A percentile compares a stretch with the other conserved stretches of the same genome.
These are phyloP conservation scores for Bagarius yarrelli DNA, from an alignment of 2,113 vertebrate genomes.

Conservation along the genomic window DNA sequence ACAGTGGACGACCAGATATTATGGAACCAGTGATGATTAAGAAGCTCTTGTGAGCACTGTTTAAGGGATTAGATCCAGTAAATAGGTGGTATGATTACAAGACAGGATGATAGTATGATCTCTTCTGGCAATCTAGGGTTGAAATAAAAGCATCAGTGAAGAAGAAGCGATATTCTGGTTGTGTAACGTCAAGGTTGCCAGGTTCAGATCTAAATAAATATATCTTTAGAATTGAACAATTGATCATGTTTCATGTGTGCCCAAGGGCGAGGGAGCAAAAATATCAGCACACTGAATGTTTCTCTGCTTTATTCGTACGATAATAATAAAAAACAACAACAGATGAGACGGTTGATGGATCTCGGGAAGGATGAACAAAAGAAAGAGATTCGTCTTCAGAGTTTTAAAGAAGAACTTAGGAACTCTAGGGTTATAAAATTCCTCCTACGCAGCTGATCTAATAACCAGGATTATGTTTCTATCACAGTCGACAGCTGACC, in stretches of 20 bases:
- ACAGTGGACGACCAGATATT: too few species aligned
- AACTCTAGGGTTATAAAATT: neutral
- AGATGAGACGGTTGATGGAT: neutral
- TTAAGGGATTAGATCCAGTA: too few species aligned
- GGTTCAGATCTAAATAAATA: too few species aligned
- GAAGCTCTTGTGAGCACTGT: too few species aligned
- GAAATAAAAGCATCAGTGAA: too few species aligned
- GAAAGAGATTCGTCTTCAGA: neutral
- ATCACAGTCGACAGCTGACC: neutral
- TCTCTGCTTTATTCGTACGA: neutral
- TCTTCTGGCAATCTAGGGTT: too few species aligned
- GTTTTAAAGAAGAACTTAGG: neutral
- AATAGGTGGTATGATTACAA: too few species aligned
- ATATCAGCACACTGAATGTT: neutral
- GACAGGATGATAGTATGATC: too few species aligned
- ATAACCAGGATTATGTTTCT: neutral
- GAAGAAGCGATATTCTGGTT: too few species aligned
- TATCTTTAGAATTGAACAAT: too few species aligned
- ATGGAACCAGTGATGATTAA: too few species aligned
- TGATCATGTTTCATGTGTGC: neutral
- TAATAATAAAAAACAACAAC: neutral
- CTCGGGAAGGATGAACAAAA: neutral
- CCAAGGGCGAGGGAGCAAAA: neutral
- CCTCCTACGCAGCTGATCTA: neutral
- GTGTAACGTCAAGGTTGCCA: too few species aligned